These are phyloP conservation scores for Apus apus DNA, from an alignment of 2,113 vertebrate species.

Conservation along the genomic window DNA sequence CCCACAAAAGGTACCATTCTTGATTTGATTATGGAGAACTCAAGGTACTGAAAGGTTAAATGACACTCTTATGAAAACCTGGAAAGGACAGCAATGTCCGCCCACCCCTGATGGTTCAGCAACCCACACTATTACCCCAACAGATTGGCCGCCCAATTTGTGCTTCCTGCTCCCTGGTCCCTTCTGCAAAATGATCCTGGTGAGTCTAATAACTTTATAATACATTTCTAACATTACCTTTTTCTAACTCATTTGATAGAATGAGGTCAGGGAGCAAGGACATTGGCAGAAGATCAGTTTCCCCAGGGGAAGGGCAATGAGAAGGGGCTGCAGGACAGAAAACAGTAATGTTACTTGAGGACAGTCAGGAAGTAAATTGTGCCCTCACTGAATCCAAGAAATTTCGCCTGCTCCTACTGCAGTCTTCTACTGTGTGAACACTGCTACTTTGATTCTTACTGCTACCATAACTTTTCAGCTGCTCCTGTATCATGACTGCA, in stretches of 20 bases:
- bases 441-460: fast-evolving
- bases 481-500: not conserved
- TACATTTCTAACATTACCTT: not conserved
- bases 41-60: not conserved
- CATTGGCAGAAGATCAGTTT: not conserved
- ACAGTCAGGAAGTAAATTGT: fast-evolving
- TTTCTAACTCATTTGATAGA: not conserved
- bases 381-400: not conserved
- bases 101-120: not conserved
- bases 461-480: not conserved
- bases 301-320: fast-evolving
- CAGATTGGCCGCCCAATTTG: fast-evolving
- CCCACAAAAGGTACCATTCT: not conserved
- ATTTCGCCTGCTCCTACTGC: not conserved
- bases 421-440: not conserved
- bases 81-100: not conserved
- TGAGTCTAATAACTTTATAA: not conserved
- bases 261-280: not conserved
- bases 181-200: not conserved
- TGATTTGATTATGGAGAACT: not conserved
- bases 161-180: not conserved
- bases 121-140: fast-evolving
- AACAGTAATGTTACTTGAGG: fast-evolving
- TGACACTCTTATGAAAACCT: not conserved
- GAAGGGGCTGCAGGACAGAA: not conserved